Conservation (phyloP, 2,888 invertebrate species). For the Teinopalpus imperialis region DNA sequence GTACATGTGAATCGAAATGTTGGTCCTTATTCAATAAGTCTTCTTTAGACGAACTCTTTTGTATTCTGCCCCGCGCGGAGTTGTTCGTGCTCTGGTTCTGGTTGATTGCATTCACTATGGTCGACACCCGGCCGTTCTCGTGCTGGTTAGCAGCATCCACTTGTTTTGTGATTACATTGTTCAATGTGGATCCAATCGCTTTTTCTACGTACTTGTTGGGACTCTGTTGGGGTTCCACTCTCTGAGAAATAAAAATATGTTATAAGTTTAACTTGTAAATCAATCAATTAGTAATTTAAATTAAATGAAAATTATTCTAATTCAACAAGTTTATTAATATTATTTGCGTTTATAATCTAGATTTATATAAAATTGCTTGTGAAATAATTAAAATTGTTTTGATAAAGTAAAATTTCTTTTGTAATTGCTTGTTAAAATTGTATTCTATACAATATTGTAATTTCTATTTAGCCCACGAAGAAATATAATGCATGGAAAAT, state of each 20-base stretch:
- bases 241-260: constrained; percentile 53
- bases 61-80: constrained; percentile 63
- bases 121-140: constrained; percentile 72
- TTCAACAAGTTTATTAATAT: no score
- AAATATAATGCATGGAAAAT: no score
- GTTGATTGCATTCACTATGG: constrained; percentile 71
- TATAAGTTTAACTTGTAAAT: no score
- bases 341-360: no score
- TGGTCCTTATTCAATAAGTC: constrained; percentile 62
- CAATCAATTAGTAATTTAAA: no score
- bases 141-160: constrained; percentile 43
- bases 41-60: constrained; percentile 72
- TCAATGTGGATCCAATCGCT: constrained; percentile 59
- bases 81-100: constrained; percentile 44
- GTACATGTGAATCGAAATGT: constrained; percentile 53
- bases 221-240: constrained; percentile 73
- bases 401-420: no score
- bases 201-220: constrained; percentile 69
- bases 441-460: no score
- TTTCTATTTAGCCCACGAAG: no score
- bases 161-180: constrained; percentile 38
- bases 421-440: no score
- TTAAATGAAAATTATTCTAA: no score
- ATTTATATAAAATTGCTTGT: no score
- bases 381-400: no score